Percentiles rank a stretch among this genome's conserved stretches.
Conservation (phyloP, 2,113 vertebrate genomes). For the Aspiorhynchus laticeps region DNA sequence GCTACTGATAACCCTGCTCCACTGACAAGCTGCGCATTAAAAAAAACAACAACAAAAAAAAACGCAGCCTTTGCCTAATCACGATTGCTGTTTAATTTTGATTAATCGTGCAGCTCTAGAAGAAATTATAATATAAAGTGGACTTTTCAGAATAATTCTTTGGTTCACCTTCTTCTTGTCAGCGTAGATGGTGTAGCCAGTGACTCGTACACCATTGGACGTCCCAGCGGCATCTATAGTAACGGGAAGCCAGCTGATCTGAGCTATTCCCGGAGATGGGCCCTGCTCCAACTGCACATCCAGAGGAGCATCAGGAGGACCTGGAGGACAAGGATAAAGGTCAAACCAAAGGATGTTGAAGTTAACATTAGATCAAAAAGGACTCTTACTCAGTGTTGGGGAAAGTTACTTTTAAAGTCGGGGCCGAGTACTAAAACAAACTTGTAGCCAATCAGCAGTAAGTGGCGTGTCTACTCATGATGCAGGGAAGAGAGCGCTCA, state of each 20-base stretch:
- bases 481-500: too few relatives aligned
- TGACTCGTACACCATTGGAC: constrained; percentile 94
- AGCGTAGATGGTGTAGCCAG: constrained; percentile 89
- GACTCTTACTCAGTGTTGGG: not conserved
- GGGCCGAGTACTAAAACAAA: too few relatives aligned
- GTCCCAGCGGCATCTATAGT: constrained; percentile 95
- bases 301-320: constrained; percentile 93
- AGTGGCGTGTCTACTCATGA: too few relatives aligned
- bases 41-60: too few relatives aligned
- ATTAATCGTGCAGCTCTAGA: not conserved
- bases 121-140: not conserved
- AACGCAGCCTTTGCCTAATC: too few relatives aligned
- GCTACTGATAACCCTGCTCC: too few relatives aligned
- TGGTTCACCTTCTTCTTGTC: constrained; percentile 87
- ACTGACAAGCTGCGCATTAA: not conserved
- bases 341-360: not conserved
- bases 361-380: not conserved
- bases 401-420: too few relatives aligned
- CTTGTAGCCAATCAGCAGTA: too few relatives aligned
- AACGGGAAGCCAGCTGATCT: constrained; percentile 95
- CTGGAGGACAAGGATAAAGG: constrained; percentile 64
- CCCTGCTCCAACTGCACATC: constrained; percentile 93
- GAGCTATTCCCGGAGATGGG: constrained; percentile 87
- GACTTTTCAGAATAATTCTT: not conserved
- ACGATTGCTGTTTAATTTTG: too few relatives aligned